Percentiles rank a stretch among this genome's conserved stretches.
Conservation (phyloP, 2,888 invertebrate genomes). For the Gandaritis pyraliata region DNA sequence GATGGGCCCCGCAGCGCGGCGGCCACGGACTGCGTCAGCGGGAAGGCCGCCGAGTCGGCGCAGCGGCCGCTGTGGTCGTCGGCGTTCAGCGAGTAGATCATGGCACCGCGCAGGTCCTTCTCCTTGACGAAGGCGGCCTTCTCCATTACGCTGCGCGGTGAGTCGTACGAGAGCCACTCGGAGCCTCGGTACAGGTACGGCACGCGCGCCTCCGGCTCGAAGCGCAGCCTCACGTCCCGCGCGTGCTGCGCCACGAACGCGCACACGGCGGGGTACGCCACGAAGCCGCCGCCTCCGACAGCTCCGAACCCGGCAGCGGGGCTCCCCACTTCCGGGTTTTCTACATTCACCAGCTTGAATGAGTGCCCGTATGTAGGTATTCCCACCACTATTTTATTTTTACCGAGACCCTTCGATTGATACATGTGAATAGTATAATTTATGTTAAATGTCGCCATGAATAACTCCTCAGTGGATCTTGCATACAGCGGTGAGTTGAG, state of each 20-base stretch:
- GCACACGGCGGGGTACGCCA: slow-evolving; percentile 88
- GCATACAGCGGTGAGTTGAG: slow-evolving; percentile 92
- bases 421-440: slow-evolving; percentile 93
- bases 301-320: slow-evolving; percentile 89
- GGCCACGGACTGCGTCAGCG: slow-evolving; percentile 42
- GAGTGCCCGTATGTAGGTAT: slow-evolving; percentile 95
- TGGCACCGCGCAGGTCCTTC: slow-evolving; percentile 89
- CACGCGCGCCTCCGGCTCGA: slow-evolving; percentile 73
- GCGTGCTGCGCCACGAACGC: slow-evolving; percentile 87
- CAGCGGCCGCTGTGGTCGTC: slow-evolving; percentile 90
- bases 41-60: slow-evolving; percentile 46
- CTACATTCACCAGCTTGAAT: slow-evolving; percentile 87
- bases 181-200: slow-evolving; percentile 88
- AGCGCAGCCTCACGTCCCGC: slow-evolving; percentile 63
- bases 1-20: slow-evolving; percentile 19
- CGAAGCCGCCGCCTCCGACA: slow-evolving; percentile 88
- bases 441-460: slow-evolving; percentile 89
- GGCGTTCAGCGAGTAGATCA: slow-evolving; percentile 92
- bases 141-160: slow-evolving; percentile 87
- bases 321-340: slow-evolving; percentile 87
- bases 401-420: slow-evolving; percentile 89
- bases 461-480: slow-evolving; percentile 84
- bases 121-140: slow-evolving; percentile 88
- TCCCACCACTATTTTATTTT: slow-evolving; percentile 91
- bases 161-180: slow-evolving; percentile 95